Base-by-base conservation (phyloP, 35 echinoderm and acorn worm species). In the Ophiothrix spiculata region DNA sequence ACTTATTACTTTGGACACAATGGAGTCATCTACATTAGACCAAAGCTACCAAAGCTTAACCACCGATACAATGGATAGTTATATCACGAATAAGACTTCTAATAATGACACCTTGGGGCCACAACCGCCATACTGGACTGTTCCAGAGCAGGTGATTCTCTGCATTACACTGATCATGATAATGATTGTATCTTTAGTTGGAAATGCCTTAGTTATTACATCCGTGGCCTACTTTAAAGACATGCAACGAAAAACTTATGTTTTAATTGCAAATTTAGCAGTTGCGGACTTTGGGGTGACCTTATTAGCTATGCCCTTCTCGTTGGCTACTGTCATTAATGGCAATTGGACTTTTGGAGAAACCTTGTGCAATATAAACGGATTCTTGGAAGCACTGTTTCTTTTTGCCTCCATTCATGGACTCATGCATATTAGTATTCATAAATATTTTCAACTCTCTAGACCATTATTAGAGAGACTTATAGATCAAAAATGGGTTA, bases 161-260 rank as follows among this genome's bases (percentile, higher is more conserved):
- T 41, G 80, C 12, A 56, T 69, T 23, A 36, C 45, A 31, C 39
- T 93, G 0, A 41, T 78, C 1, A n/a, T 89, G 2, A 32, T 93
- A 36, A 90, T 93, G 78, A 13, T 77, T 11, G 78, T 88, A 35
- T 94, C 92, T 41, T 56, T 90, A 17, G 80, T 90, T 0, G 96
- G 92, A 21, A 99, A 99, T 41, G 74, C 85, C 15, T 64, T 99
- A 17, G 87, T 94, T 42, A 78, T 99, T 21, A 31, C 94, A 45
- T 85, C 84, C 0, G 89, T 94, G 13, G 39, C 87, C 2, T 64
- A 56, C 39, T 94, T 90, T 28, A 89, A 85, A 25, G 54, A 82
- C n/a, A 99, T 99, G 96, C 34, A 89, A 37, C 94, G 87, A 3
- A 94, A 93, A 40, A 99, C 96, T 32, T 94, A 99, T 36, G 83